These are phyloP conservation scores for Dicyrtomina minuta DNA, from an alignment of 2,888 invertebrate species.

Conservation along the genomic window DNA sequence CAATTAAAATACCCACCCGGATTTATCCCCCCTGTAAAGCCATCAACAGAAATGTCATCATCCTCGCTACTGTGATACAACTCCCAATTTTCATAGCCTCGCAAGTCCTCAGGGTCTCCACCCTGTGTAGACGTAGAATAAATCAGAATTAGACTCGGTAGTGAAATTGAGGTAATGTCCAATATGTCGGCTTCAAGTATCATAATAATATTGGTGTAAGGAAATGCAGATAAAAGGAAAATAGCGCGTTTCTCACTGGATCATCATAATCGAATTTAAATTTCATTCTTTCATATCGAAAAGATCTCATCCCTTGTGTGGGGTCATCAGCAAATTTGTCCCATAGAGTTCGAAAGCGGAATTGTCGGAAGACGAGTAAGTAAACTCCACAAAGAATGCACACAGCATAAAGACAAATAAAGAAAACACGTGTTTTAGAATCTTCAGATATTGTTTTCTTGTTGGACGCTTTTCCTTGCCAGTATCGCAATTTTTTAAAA, in stretches of 20 bases:
- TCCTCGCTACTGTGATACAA: constrained; percentile 5
- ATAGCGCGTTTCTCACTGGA: no score
- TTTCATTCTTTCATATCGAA: constrained; percentile 14
- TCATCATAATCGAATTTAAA: constrained; percentile 16
- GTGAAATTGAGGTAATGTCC: no score
- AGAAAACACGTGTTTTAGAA: not conserved
- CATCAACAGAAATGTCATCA: not conserved
- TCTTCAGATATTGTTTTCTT: not conserved
- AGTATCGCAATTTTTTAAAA: not conserved
- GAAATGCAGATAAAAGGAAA: no score
- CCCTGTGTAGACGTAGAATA: no score
- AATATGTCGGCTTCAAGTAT: no score
- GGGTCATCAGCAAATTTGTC: constrained; percentile 15
- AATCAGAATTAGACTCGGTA: no score
- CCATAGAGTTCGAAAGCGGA: not conserved
- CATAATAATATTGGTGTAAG: no score
- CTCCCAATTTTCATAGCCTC: not conserved
- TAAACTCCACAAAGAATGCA: constrained; percentile 6
- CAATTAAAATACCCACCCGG: not conserved
- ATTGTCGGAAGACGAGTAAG: not conserved
- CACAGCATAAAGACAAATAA: not conserved
- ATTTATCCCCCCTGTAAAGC: not conserved
- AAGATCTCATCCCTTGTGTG: constrained; percentile 20
- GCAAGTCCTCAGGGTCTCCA: not conserved
- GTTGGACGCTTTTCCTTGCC: not conserved